These are phyloP conservation scores for Clarias laeviceps DNA, from an alignment of 2,797 vertebrate genomes.

Conservation along the genomic window DNA sequence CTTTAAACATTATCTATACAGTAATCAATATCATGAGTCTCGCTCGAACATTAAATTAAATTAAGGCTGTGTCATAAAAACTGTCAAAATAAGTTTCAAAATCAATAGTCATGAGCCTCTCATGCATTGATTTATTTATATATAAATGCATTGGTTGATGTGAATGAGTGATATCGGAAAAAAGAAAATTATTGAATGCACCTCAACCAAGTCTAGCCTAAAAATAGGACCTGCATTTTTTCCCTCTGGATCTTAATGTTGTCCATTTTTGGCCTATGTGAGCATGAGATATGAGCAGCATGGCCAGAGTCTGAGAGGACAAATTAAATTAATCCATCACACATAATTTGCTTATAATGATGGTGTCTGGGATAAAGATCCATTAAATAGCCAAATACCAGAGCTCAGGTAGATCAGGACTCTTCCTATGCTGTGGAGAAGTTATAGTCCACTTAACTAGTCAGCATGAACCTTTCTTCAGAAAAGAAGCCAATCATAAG, in stretches of 20 bases:
- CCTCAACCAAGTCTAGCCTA: not conserved
- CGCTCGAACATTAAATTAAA: not conserved
- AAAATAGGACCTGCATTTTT: not conserved
- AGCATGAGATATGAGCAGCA: not conserved
- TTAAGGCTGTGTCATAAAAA: not conserved
- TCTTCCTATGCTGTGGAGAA: not conserved
- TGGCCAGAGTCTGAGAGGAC: not conserved
- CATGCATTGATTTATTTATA: not conserved
- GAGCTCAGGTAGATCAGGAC: not conserved
- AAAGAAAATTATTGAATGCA: not conserved
- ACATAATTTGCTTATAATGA: not conserved
- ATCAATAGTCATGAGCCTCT: not conserved
- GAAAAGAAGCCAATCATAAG: not conserved
- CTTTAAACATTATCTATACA: not conserved
- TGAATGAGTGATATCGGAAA: not conserved
- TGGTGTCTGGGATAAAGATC: not conserved
- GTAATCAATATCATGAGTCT: not conserved
- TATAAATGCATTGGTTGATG: not conserved
- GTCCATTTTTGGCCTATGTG: constrained; percentile 6
- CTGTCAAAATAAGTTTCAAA: not conserved
- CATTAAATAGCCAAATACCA: not conserved
- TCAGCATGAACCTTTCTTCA: not conserved
- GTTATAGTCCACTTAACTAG: not conserved
- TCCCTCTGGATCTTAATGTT: not conserved
- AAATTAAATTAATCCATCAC: constrained; percentile 43